Evolutionary conservation across 2,797 vertebrate species (phyloP), one percentile per base, ranked within the genome.

Genomic region (Propithecus deckenii): DNA sequence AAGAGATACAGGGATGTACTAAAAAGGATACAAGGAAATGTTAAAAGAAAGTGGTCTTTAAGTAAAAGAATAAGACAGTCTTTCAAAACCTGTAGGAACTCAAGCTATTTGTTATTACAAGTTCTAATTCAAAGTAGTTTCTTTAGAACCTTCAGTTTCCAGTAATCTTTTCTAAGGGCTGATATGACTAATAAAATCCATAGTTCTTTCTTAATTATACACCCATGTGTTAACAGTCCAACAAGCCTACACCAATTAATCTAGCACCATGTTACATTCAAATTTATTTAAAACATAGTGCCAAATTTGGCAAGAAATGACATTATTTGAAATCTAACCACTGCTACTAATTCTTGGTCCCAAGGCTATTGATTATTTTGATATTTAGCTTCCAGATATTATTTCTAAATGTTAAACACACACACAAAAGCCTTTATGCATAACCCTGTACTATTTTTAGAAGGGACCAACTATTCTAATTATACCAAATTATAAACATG

Each of bases 321-420:
- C 18, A n/a, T 59, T 84, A 65, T 76, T 91, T 80, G 35, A 93
- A 94, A 74, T 22, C 15, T 67, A 69, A 75, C 80, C 48, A 85
- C 0, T 59, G 48, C 22, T 69, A 57, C 13, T 65, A 95, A 93
- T 43, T 75, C 38, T 94, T 32, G 69, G 25, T n/a, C n/a, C 28
- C 30, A 92, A 75, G 8, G 10, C 8, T 87, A 92, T 7, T 78
- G 15, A 80, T 83, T 74, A 84, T 69, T 80, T 86, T 75, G 32
- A 5, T 22, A 52, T 83, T 97, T 76, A 94, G 52, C 52, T 55
- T 80, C 23, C 35, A 85, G 48, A 61, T 55, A 76, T 72, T 91
- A 92, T 65, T 96, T 89, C 50, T 88, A 91, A 86, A 80, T 57
- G 63, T 75, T 80, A 69, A 74, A 88, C 5, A 28, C 48, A 95